These are phyloP conservation scores for Oenanthe oenanthe DNA, from an alignment of 2,113 vertebrate species.

Conservation along the genomic window DNA sequence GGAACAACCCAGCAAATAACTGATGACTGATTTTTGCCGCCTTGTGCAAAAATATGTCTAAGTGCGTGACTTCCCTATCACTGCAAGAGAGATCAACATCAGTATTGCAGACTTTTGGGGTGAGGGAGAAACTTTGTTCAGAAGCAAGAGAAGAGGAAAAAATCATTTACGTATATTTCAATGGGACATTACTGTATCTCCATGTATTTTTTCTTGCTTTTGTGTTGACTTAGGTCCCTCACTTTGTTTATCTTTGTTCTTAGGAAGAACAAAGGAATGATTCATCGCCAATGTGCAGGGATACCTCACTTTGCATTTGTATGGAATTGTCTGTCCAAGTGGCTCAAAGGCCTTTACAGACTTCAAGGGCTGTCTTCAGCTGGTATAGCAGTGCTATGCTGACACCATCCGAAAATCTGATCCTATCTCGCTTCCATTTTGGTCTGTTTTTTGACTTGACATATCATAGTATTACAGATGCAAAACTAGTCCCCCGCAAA, in stretches of 20 bases:
- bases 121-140: neutral
- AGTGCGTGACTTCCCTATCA: neutral
- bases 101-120: neutral
- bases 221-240: neutral
- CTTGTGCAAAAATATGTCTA: slow-evolving; percentile 21
- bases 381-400: neutral
- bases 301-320: slow-evolving; percentile 25
- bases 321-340: neutral
- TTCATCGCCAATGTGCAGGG: neutral
- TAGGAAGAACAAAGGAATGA: slow-evolving; percentile 2
- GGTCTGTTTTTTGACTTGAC: neutral
- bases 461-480: neutral
- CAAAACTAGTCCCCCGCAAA: neutral
- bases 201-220: neutral
- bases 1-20: slow-evolving; percentile 46
- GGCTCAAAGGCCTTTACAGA: neutral
- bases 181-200: neutral
- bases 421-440: neutral
- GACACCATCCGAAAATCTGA: slow-evolving; percentile 27
- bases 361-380: neutral
- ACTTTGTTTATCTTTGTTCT: slow-evolving; percentile 9
- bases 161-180: neutral
- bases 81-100: neutral
- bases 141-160: neutral
- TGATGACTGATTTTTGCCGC: slow-evolving; percentile 28